Evolutionary conservation across 2,113 vertebrate species (phyloP).

Genomic region (Nematolebias whitei): DNA sequence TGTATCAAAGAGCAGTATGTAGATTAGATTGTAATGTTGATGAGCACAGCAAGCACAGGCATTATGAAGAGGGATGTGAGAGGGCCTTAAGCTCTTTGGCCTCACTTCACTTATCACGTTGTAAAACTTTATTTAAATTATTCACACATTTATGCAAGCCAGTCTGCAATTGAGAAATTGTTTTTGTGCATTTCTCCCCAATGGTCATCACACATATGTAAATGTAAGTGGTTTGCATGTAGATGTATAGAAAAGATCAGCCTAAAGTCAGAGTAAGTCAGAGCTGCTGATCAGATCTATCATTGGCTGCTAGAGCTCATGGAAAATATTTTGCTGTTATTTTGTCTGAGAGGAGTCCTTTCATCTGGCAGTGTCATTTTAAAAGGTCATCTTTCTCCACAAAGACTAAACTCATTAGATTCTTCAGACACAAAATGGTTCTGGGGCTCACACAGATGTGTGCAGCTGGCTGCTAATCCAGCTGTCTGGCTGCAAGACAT

Average conservation of each 20-base stretch:
- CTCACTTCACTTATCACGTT: conserved; percentile 25
- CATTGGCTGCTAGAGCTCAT: conserved; percentile 14
- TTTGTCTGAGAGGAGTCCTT: conserved; percentile 40
- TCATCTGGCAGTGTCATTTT: conserved; percentile 44
- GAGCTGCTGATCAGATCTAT: conserved; percentile 25
- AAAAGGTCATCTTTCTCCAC: conserved; percentile 61
- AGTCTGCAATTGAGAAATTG: conserved; percentile 1
- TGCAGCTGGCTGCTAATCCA: conserved; percentile 11
- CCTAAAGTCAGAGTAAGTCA: conserved; percentile 5
- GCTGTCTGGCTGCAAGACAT: conserved; percentile 47
- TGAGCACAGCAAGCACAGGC: conserved; percentile 28
- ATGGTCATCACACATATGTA: background rate
- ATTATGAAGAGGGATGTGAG: conserved; percentile 16
- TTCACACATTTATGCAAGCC: background rate
- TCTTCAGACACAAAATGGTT: conserved; percentile 26
- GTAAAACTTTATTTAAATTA: conserved; percentile 21
- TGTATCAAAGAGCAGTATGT: conserved; percentile 17
- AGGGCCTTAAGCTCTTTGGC: conserved; percentile 33
- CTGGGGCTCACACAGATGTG: conserved; percentile 7
- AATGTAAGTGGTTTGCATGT: background rate
- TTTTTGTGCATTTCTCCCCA: background rate
- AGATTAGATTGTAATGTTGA: conserved; percentile 33
- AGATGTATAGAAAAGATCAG: conserved; percentile 17
- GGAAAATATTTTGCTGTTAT: conserved; percentile 50
- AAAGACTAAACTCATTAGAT: conserved; percentile 59